A percentile compares a stretch with the other conserved stretches of the same genome.
These are phyloP conservation scores for Papilio dardanus DNA, from an alignment of 1,140 invertebrate genomes.

Conservation along the genomic window DNA sequence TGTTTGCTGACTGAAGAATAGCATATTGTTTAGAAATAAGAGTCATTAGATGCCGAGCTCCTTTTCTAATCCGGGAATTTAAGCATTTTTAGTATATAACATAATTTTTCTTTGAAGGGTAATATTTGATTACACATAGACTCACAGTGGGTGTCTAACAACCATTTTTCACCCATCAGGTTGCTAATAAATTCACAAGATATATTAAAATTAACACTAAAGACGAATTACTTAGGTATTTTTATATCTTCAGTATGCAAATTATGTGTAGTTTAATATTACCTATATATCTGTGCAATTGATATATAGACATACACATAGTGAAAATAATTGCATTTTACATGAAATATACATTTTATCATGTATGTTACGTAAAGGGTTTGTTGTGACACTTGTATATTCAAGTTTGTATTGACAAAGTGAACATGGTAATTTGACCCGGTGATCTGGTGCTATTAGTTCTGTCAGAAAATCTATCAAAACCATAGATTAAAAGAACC, in stretches of 20 bases:
- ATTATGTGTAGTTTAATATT: not conserved
- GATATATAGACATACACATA: slow-evolving; percentile 2
- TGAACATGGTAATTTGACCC: no score
- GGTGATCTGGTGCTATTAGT: no score
- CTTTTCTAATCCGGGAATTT: slow-evolving; percentile 20
- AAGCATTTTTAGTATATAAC: slow-evolving; percentile 33
- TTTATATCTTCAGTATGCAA: no score
- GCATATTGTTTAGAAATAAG: slow-evolving; percentile 33
- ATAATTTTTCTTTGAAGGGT: not conserved
- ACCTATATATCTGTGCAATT: slow-evolving; percentile 28
- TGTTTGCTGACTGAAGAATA: slow-evolving; percentile 36
- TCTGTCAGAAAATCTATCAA: no score
- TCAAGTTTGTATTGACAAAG: no score
- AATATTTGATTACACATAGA: not conserved
- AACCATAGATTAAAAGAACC: no score
- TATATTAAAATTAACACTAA: no score
- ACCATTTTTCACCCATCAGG: no score
- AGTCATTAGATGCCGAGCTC: slow-evolving; percentile 35
- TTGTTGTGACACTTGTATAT: no score
- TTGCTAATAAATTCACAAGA: not conserved
- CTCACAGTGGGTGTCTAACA: no score
- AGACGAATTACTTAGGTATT: no score
- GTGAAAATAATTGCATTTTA: slow-evolving; percentile 26
- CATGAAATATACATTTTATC: slow-evolving; percentile 30
- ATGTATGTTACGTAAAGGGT: no score